Base-by-base conservation (phyloP, 2,888 invertebrate genomes). In the Magallana nippona region DNA sequence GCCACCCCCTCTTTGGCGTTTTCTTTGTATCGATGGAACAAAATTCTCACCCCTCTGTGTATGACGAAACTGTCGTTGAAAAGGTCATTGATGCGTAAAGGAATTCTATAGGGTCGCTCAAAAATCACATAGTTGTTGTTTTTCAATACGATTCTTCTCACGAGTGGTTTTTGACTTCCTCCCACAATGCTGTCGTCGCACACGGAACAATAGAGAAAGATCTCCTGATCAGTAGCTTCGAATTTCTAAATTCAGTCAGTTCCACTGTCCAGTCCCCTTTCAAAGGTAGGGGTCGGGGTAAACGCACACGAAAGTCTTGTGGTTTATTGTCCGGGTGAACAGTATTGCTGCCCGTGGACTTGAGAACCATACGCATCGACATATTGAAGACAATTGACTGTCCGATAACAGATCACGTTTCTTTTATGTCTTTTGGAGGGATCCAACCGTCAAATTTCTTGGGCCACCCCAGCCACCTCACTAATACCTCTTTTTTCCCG, bases 401-500 rank as follows among this genome's bases (percentile, higher is more conserved):
- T n/a, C 44, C 44, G n/a, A n/a, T 32, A 2, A 44, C 44, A 44
- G 44, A 44, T 44, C 8, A 44, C 5, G 3, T 44, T 44, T 44
- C 44, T 44, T 44, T 44, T 44, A 44, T 44, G 44, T 44, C 44
- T 8, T 44, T 44, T 44, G 5, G 44, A 44, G 44, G 44, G 8
- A 44, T 44, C 82, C 82, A 82, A 13, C 62, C n/a, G n/a, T 83
- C 60, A 27, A 78, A 83, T 83, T 79, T 60, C 11, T 71, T 57
- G 1, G 80, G 83, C 78, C 78, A 85, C 11, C 78, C 82, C 71
- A 81, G 82, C 55, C 79, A 85, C 60, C 82, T 82, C 17, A 79
- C 82, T 27, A 78, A 71, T 44, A 58, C 78, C 55, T 85, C 44
- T 8, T 22, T 19, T 32, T 80, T 60, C 1, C 85, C 78, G 13